phyloP scores from a whole-genome alignment of 2,888 invertebrate species.

The Perithous albicinctus region DNA sequence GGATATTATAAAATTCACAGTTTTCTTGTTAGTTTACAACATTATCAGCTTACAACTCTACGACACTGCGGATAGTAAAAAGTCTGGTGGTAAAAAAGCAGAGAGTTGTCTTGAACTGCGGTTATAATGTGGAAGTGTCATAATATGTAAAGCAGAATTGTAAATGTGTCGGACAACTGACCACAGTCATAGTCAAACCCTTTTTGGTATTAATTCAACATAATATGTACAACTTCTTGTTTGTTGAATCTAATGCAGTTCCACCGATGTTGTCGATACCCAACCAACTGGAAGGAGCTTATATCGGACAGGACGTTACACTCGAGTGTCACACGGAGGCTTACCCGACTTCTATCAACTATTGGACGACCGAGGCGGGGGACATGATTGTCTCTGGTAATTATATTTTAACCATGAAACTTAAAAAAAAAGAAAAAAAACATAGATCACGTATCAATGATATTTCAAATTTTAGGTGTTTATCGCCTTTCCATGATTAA shows the following conservation, averaged over 20 bases:
- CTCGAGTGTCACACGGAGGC: constrained; percentile 97
- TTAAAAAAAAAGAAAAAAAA: constrained; percentile 7
- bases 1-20: no score
- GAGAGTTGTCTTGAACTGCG: no score
- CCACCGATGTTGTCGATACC: constrained; percentile 97
- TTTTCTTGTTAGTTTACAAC: no score
- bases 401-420: constrained; percentile 71
- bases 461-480: not conserved
- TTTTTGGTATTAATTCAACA: constrained; percentile 23
- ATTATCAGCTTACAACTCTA: no score
- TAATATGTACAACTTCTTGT: constrained; percentile 18
- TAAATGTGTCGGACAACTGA: no score
- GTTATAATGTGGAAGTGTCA: no score
- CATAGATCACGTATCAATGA: no score
- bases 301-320: constrained; percentile 94
- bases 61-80: no score
- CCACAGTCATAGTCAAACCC: no score
- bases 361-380: constrained; percentile 96
- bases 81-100: no score
- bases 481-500: constrained; percentile 28
- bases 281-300: constrained; percentile 96
- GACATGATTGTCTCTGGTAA: constrained; percentile 97
- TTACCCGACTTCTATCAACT: constrained; percentile 96
- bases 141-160: no score
- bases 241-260: constrained; percentile 86